Evolutionary conservation across 2,797 vertebrate species (phyloP), one percentile per base, ranked within the genome.

Genomic region (Sebastes vulpes): DNA sequence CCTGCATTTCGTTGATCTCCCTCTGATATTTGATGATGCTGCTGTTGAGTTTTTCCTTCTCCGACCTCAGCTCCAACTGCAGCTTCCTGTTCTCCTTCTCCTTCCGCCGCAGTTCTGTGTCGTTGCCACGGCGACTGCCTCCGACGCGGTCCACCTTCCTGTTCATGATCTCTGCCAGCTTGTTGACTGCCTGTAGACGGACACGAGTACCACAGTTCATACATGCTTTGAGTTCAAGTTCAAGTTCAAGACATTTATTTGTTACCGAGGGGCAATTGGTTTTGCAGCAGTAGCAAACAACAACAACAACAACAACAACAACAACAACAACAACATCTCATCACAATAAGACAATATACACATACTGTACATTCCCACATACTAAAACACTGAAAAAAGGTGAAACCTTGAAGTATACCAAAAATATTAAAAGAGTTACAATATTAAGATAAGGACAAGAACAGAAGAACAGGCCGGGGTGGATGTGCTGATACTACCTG

Each of bases 141-240:
- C 91, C 96, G 0, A 91, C 95, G 1, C 95, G 96, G 2, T 97
- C 95, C 89, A 97, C 97, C 92, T 99, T 99, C 74, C 98, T 96
- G 95, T 99, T 99, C 98, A 99, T 98, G 86, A 99, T 99, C 95
- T 99, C 99, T 5, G 98, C 98, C 93, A 99, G 89, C 82, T 99
- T 99, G 86, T 99, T 99, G 87, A 99, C 99, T 42, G 99, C 99
- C 99, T 99, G 95, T 0, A 9, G 32, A 66, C 0, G n/a, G 48
- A 86, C 26, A 79, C 0, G 4, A 29, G 59, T 1, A 6, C 5
- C 5, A 59, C 8, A 5, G 11, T 25, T 64, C 2, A 18, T n/a
- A 0, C 38, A 18, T 25, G 38, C 67, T 3, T 38, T 38, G 12
- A 38, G 35, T 38, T 14, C 35, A 38, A 38, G 35, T 38, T 38